Percentiles rank a stretch among this genome's conserved stretches.
These are phyloP conservation scores for Epinotia bilunana DNA, from an alignment of 2,888 invertebrate species.

Conservation along the genomic window DNA sequence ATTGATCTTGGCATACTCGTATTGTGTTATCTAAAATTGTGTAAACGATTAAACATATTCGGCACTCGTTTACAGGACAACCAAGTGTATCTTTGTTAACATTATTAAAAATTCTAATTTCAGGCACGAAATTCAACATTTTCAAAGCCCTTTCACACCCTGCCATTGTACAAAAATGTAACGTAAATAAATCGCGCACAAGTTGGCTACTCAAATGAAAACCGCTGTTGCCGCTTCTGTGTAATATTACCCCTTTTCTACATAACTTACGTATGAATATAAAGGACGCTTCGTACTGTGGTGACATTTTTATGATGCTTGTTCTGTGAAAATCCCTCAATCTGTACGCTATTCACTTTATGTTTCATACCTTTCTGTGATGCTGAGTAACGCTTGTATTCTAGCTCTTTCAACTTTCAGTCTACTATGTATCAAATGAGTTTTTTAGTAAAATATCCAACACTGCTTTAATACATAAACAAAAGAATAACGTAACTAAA, in stretches of 20 bases:
- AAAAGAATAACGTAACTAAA: no score
- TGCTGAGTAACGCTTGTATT: slow-evolving; percentile 26
- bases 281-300: slow-evolving; percentile 41
- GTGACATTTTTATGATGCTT: slow-evolving; percentile 45
- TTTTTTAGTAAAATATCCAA: not conserved
- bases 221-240: slow-evolving; percentile 31
- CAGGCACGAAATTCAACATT: slow-evolving; percentile 20
- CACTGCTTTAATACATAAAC: no score
- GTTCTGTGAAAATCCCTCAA: slow-evolving; percentile 50
- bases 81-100: not conserved
- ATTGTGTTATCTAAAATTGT: no score
- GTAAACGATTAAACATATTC: not conserved
- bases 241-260: slow-evolving; percentile 44
- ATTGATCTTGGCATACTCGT: no score
- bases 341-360: slow-evolving; percentile 49
- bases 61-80: not conserved
- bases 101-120: slow-evolving; percentile 2
- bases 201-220: slow-evolving; percentile 44
- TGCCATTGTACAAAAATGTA: slow-evolving; percentile 29
- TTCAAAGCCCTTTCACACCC: slow-evolving; percentile 35
- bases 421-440: not conserved
- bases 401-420: slow-evolving; percentile 12
- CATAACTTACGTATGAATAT: slow-evolving; percentile 44
- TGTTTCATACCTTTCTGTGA: slow-evolving; percentile 39
- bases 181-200: slow-evolving; percentile 38